These are phyloP conservation scores for Willowsia nigromaculata DNA, from an alignment of 2,888 invertebrate genomes.

Conservation along the genomic window DNA sequence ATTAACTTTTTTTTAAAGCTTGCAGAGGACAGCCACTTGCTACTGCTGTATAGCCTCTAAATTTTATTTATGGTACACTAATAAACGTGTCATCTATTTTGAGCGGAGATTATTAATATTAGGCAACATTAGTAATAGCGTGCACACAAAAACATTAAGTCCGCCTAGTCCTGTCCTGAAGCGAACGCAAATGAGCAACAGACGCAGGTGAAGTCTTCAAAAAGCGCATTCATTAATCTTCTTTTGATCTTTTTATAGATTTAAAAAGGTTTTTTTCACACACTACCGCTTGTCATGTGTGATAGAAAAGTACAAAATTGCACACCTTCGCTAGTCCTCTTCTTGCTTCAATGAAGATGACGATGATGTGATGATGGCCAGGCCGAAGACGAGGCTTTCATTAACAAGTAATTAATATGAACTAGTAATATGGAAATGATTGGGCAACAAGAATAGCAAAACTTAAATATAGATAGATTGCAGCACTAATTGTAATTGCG, in stretches of 20 bases:
- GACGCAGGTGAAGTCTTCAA: background rate
- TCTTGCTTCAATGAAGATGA: background rate
- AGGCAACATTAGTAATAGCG: background rate
- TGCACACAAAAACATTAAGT: background rate
- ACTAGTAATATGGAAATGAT: background rate
- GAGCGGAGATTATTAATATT: conserved; percentile 3
- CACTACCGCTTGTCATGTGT: background rate
- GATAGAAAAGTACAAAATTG: background rate
- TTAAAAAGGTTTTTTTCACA: background rate
- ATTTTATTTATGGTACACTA: conserved; percentile 21
- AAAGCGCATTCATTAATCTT: conserved; percentile 3
- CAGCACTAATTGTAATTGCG: background rate
- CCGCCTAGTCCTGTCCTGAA: background rate
- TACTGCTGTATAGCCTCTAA: background rate
- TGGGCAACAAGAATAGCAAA: background rate
- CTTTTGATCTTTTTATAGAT: background rate
- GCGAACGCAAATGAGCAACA: too few relatives aligned
- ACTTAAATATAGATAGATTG: background rate
- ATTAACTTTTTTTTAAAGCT: conserved; percentile 23
- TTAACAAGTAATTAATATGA: conserved; percentile 16
- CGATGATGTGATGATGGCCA: background rate
- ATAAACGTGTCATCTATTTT: conserved; percentile 35
- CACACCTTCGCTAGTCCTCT: background rate
- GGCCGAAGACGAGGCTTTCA: background rate
- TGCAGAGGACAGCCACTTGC: background rate